These are phyloP conservation scores for Rhopilema esculentum DNA, from an alignment of 30 jellyfish, hydroid and myxozoan species.

Conservation along the genomic window DNA sequence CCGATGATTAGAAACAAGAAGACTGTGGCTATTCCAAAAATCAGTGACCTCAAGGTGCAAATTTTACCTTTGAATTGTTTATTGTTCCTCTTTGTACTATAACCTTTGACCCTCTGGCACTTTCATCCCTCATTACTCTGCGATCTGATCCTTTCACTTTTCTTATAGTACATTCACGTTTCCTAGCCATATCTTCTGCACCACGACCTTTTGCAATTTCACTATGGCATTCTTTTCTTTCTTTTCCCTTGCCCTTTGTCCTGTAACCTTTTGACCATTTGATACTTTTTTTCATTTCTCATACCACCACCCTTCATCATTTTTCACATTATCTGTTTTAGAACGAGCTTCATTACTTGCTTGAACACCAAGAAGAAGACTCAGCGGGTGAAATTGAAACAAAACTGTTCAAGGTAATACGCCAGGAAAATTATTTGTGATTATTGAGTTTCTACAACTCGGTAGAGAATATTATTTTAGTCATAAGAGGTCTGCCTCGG, in stretches of 20 bases:
- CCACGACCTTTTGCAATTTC: too few relatives aligned
- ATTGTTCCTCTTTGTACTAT: not conserved
- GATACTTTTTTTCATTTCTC: not conserved
- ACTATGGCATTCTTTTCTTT: not conserved
- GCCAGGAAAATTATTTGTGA: too few relatives aligned
- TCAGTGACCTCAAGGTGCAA: constrained; percentile 85
- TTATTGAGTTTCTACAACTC: too few relatives aligned
- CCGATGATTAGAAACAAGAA: constrained; percentile 84
- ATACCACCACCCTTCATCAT: not conserved
- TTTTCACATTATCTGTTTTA: constrained; percentile 9
- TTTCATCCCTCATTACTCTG: too few relatives aligned
- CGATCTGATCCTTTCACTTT: too few relatives aligned
- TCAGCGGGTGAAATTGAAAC: constrained; percentile 96
- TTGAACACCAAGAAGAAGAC: constrained; percentile 96
- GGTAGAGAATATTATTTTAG: too few relatives aligned
- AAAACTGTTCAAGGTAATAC: constrained; percentile 79
- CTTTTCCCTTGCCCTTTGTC: not conserved
- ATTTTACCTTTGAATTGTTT: not conserved
- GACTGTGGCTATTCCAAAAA: constrained; percentile 80
- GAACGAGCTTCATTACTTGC: constrained; percentile 76
- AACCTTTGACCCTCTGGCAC: not conserved
- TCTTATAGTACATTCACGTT: too few relatives aligned
- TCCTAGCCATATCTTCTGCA: too few relatives aligned
- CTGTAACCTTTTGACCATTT: not conserved
- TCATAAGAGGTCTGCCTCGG: too few relatives aligned